These are phyloP conservation scores for Erpobdella octoculata DNA, from an alignment of 2,888 invertebrate genomes.

Conservation along the genomic window DNA sequence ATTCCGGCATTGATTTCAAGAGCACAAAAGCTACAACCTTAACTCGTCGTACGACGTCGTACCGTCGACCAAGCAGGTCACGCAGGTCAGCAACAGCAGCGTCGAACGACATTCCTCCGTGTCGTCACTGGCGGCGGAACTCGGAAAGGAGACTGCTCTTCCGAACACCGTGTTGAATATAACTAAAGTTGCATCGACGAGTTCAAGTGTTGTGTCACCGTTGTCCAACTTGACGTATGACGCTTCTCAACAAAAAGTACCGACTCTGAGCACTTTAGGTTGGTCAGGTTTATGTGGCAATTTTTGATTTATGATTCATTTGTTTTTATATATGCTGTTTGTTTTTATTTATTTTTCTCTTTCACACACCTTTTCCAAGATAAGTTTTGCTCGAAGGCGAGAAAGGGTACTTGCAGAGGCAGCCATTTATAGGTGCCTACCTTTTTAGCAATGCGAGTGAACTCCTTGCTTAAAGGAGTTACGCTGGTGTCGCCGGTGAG, in stretches of 20 bases:
- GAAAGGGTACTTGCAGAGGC: too few relatives aligned
- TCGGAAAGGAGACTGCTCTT: slow-evolving; percentile 23
- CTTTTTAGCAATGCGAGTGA: too few relatives aligned
- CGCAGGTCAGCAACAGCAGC: not conserved
- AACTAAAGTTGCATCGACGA: not conserved
- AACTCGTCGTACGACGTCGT: not conserved
- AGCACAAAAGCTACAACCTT: not conserved
- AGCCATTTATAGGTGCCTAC: too few relatives aligned
- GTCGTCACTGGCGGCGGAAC: slow-evolving; percentile 21
- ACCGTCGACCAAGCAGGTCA: not conserved
- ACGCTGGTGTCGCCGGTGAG: too few relatives aligned
- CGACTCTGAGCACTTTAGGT: slow-evolving; percentile 33
- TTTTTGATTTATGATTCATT: not conserved
- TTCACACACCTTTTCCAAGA: too few relatives aligned
- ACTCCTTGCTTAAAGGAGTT: too few relatives aligned
- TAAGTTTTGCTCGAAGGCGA: too few relatives aligned
- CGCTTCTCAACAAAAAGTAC: slow-evolving; percentile 32
- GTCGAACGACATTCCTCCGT: not conserved
- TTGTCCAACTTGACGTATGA: slow-evolving; percentile 1
- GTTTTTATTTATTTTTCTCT: too few relatives aligned
- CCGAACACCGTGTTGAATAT: slow-evolving; percentile 43
- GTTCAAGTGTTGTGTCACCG: slow-evolving; percentile 38
- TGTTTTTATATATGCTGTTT: too few relatives aligned
- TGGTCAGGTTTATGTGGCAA: not conserved
- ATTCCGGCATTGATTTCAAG: not conserved